These are phyloP conservation scores for Drosophila rufa DNA, from an alignment of 1,140 invertebrate genomes.

Conservation along the genomic window DNA sequence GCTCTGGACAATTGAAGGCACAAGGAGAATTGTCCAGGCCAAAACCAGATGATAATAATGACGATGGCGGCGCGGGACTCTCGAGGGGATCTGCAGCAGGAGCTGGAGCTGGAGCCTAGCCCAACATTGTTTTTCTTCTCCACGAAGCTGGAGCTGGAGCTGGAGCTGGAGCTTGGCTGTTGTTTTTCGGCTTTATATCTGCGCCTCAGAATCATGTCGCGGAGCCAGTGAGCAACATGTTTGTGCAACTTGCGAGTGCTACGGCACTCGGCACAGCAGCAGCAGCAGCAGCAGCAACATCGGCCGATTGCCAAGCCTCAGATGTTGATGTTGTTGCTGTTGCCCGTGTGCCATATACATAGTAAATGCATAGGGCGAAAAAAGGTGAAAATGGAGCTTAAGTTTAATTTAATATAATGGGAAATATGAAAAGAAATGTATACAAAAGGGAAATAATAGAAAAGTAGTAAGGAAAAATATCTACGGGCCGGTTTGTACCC, in stretches of 20 bases:
- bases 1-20: conserved; percentile 55
- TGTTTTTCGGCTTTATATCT: conserved; percentile 74
- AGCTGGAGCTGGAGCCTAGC: conserved; percentile 55
- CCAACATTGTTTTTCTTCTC: conserved; percentile 80
- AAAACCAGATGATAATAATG: conserved; percentile 80
- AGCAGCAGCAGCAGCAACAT: conserved; percentile 17
- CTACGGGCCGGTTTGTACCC: too few species aligned
- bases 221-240: conserved; percentile 81
- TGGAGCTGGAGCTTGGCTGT: conserved; percentile 24
- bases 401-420: too few species aligned
- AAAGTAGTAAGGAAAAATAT: too few species aligned
- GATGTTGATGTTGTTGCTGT: conserved; percentile 36
- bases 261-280: conserved; percentile 65
- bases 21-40: conserved; percentile 56
- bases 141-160: conserved; percentile 39
- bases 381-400: too few species aligned
- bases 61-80: conserved; percentile 51
- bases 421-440: too few species aligned
- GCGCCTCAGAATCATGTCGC: conserved; percentile 81
- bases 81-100: conserved; percentile 15
- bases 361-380: conserved; percentile 25
- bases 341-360: conserved; percentile 64
- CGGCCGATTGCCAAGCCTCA: conserved; percentile 51
- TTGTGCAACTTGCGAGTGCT: conserved; percentile 77
- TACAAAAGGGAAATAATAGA: too few species aligned